Evolutionary conservation across 2,888 invertebrate species (phyloP).

Genomic region (Cepaea hortensis): DNA sequence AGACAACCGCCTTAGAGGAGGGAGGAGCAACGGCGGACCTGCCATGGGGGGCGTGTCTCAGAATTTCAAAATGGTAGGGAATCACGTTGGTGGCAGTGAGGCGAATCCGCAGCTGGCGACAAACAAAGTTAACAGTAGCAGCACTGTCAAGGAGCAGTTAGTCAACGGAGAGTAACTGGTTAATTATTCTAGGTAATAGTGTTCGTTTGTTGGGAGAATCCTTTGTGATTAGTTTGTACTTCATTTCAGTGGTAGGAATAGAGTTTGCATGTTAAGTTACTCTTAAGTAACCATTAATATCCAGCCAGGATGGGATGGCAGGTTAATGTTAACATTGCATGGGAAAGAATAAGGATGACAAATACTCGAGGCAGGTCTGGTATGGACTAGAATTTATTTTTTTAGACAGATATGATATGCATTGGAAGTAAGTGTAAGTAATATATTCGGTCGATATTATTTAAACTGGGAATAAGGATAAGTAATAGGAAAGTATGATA

Average conservation of each 20-base stretch:
- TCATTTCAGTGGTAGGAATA: neutral
- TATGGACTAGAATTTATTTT: no score
- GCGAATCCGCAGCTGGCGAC: conserved; percentile 63
- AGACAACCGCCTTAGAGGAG: conserved; percentile 51
- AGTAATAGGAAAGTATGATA: no score
- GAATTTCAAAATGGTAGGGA: conserved; percentile 50
- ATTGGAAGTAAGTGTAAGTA: no score
- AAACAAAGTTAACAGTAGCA: conserved; percentile 54
- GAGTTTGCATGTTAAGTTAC: neutral
- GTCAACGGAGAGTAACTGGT: conserved; percentile 62
- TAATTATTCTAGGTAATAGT: no score
- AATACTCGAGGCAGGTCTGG: no score
- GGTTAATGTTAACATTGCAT: no score
- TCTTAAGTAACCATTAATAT: no score
- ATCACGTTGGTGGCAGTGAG: conserved; percentile 63
- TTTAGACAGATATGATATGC: no score
- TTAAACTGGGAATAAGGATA: no score
- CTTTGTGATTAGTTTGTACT: conserved; percentile 14
- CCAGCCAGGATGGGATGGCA: no score
- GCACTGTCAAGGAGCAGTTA: conserved; percentile 60
- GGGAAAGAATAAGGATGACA: no score
- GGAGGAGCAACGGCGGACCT: conserved; percentile 32
- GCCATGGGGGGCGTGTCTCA: conserved; percentile 37
- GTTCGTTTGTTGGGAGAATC: neutral
- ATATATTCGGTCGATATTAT: no score